phyloP scores from a whole-genome alignment of 2,113 vertebrate species.

The Toxotes chatareus region DNA sequence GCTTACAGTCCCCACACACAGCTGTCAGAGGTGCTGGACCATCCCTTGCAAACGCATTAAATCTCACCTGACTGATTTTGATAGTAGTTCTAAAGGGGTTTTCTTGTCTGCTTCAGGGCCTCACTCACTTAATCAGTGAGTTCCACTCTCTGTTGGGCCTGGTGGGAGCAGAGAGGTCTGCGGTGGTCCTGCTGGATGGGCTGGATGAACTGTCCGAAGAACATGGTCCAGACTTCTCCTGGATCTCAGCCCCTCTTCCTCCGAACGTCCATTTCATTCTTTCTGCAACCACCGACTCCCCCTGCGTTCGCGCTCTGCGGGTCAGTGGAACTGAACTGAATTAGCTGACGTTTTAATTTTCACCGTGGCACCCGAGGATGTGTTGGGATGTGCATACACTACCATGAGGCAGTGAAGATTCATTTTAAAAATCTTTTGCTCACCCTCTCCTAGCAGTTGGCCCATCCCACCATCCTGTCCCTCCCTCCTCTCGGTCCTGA shows the following conservation, averaged over 20 bases:
- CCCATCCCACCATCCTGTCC: slow-evolving; percentile 57
- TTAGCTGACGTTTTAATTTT: not conserved
- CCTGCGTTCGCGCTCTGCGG: slow-evolving; percentile 61
- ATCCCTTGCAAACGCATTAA: not conserved
- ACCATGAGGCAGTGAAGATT: no score
- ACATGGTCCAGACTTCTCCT: slow-evolving; percentile 74
- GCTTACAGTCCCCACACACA: slow-evolving; percentile 61
- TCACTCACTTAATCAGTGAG: slow-evolving; percentile 76
- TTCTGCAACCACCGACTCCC: slow-evolving; percentile 71
- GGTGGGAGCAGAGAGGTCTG: slow-evolving; percentile 59
- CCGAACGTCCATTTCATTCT: slow-evolving; percentile 73
- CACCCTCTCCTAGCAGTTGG: slow-evolving; percentile 5
- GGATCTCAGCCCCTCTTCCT: slow-evolving; percentile 72
- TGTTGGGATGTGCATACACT: no score
- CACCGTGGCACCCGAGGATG: no score
- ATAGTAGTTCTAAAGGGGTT: not conserved
- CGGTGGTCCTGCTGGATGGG: slow-evolving; percentile 79
- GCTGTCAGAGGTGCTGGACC: slow-evolving; percentile 74
- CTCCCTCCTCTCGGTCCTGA: slow-evolving; percentile 68
- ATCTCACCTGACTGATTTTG: no score
- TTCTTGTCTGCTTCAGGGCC: slow-evolving; percentile 56
- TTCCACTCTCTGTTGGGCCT: slow-evolving; percentile 75
- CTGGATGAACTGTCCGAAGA: slow-evolving; percentile 80
- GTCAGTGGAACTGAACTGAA: slow-evolving; percentile 21
- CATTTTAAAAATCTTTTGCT: not conserved